Conservation (phyloP, 2,888 invertebrate genomes). For the Harpalus rufipes region DNA sequence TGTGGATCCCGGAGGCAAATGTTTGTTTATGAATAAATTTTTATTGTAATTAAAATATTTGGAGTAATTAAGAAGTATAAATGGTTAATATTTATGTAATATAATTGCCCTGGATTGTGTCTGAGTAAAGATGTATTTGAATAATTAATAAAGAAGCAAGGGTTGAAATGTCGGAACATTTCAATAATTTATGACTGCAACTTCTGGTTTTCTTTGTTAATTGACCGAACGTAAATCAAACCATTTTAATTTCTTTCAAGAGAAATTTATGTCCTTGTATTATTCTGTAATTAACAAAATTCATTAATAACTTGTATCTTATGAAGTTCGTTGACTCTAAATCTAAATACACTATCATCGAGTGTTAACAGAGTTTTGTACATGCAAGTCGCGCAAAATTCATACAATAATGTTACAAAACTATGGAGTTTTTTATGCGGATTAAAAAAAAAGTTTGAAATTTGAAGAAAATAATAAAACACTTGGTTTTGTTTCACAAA, state of each 20-base stretch:
- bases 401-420: too few species aligned
- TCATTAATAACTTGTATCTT: conserved; percentile 55
- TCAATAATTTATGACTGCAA: conserved; percentile 65
- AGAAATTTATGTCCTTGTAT: conserved; percentile 63
- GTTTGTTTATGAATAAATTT: conserved; percentile 50
- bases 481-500: too few species aligned
- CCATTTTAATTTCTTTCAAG: conserved; percentile 66
- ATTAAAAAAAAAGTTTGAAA: too few species aligned
- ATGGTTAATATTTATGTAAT: conserved; percentile 53
- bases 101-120: conserved; percentile 20
- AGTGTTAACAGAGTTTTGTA: too few species aligned
- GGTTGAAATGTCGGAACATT: conserved; percentile 57
- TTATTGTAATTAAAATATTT: conserved; percentile 40
- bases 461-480: too few species aligned
- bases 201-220: conserved; percentile 63
- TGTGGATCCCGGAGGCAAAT: conserved; percentile 31
- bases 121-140: conserved; percentile 44
- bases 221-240: conserved; percentile 66
- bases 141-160: conserved; percentile 60
- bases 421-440: too few species aligned
- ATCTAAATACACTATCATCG: background rate
- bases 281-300: conserved; percentile 65
- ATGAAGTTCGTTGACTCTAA: conserved; percentile 41
- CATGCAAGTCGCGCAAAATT: too few species aligned
- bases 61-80: conserved; percentile 45